A percentile compares a stretch with the other conserved stretches of the same genome.
phyloP scores from a whole-genome alignment of 2,797 vertebrate species.

The Falco cherrug region DNA sequence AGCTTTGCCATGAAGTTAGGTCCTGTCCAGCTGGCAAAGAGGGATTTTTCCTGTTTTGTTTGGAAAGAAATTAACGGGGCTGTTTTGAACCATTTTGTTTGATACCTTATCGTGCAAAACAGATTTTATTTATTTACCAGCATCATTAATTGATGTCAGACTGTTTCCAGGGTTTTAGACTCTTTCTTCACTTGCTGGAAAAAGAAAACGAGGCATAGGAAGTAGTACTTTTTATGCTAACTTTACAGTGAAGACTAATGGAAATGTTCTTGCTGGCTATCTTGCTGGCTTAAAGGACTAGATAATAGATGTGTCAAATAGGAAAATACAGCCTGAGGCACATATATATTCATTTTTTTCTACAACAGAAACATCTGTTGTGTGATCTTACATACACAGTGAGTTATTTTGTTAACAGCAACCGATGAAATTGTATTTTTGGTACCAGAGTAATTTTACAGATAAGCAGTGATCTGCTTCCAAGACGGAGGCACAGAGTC shows the following conservation, averaged over 20 bases:
- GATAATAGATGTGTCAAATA: background rate
- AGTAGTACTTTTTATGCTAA: background rate
- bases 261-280: background rate
- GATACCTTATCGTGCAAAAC: slow-evolving; percentile 32
- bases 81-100: slow-evolving; percentile 50
- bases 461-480: background rate
- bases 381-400: background rate
- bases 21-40: background rate
- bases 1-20: slow-evolving; percentile 31
- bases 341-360: background rate
- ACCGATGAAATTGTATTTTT: background rate
- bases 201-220: slow-evolving; percentile 63
- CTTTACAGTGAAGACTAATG: background rate
- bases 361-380: background rate
- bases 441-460: background rate
- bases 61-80: slow-evolving; percentile 25
- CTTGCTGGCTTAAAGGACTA: background rate
- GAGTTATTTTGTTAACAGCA: background rate
- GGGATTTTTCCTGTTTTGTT: slow-evolving; percentile 48
- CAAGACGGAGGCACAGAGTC: background rate
- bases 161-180: background rate
- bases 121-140: slow-evolving; percentile 49
- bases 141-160: slow-evolving; percentile 33
- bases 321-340: background rate
- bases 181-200: slow-evolving; percentile 8